phyloP scores from a whole-genome alignment of 2,113 vertebrate genomes.

The Corvus cornix region DNA sequence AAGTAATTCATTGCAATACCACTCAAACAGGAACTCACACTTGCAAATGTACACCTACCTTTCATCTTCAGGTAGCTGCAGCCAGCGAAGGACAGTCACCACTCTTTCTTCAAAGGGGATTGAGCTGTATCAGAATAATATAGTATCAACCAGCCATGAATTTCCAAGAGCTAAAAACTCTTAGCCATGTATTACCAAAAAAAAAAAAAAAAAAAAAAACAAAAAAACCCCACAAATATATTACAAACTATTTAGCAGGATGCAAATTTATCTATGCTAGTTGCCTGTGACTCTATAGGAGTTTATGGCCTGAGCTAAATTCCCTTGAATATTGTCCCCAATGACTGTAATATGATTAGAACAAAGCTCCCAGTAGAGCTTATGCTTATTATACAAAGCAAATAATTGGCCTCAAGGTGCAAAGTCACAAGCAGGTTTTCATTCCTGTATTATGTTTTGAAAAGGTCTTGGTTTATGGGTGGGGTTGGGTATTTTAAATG shows the following conservation, averaged over 20 bases:
- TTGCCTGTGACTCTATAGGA: background rate
- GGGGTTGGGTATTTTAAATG: background rate
- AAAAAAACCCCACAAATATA: background rate
- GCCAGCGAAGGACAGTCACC: constrained; percentile 72
- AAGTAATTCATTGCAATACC: background rate
- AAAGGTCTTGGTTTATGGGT: background rate
- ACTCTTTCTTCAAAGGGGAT: constrained; percentile 80
- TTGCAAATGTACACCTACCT: constrained; percentile 50
- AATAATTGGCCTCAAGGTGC: background rate
- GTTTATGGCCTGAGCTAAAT: background rate
- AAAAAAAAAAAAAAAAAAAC: background rate
- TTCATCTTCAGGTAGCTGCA: constrained; percentile 72
- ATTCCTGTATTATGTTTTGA: background rate
- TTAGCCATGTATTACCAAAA: background rate
- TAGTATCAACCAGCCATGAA: background rate
- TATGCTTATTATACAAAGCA: background rate
- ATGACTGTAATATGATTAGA: background rate
- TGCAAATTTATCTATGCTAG: background rate
- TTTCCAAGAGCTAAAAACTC: background rate
- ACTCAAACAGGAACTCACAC: background rate
- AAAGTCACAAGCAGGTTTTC: background rate
- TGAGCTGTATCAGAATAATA: constrained; percentile 64
- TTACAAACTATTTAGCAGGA: background rate
- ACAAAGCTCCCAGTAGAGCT: background rate
- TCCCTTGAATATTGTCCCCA: background rate